Evolutionary conservation across 2,888 invertebrate species (phyloP), one percentile per base, ranked within the genome.

Genomic region (Sussaba pulchella): DNA sequence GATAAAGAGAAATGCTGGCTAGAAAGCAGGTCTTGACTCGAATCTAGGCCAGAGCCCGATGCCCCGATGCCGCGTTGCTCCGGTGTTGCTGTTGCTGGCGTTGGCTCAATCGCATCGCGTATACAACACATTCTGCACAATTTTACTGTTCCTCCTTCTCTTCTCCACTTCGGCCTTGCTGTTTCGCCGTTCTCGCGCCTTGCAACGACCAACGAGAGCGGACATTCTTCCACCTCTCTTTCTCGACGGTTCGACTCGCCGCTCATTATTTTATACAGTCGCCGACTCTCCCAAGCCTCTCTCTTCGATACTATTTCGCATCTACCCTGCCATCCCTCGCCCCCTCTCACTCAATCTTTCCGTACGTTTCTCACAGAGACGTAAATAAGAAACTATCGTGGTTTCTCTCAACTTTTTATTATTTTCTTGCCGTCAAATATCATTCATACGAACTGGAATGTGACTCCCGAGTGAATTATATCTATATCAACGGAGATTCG

Each of bases 1-100:
- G 91, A 91, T 91, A 91, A 92, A 91, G 92, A 92, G 92, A 92
- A 92, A 92, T 92, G 91, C 89, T 89, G 91, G 88, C 91, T 92
- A 92, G 92, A 92, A 92, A 92, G 92, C 92, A 92, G 92, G 92
- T 92, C 92, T 92, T 88, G 88, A 82, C 85, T 64, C 85, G 89
- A 90, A 92, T 92, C 91, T 92, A 91, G 92, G 92, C 91, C 92
- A 92, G n/a, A n/a, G 89, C 87, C 88, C 88, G 89, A 88, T 90
- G 89, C 78, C 80, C 80, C 82, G 75, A 59, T 74, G 73, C 54
- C 64, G 73, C 73, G n/a, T n/a, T 57, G 70, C 10, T 69, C 54
- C 41, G 52, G 19, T 59, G 59, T 19, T 19, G 52, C 5, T 54
- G 54, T 54, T 61, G 59, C 59, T 39, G 52, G 52, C 67, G 41